Percentiles rank a stretch among this genome's conserved stretches.
Evolutionary conservation across 2,797 vertebrate genomes (phyloP).

Genomic region (Eurystomus glaucurus): DNA sequence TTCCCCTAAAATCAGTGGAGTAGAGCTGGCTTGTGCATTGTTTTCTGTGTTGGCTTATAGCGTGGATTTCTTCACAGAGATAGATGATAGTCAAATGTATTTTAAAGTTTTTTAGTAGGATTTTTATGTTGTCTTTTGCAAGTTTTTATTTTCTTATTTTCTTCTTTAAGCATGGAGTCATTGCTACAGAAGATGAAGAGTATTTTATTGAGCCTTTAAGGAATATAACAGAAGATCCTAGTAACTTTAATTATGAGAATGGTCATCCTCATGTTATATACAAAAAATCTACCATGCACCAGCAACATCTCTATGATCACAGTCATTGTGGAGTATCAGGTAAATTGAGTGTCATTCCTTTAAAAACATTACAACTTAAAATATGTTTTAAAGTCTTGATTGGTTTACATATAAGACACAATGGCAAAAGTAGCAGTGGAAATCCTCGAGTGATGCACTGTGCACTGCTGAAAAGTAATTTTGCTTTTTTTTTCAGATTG

Average conservation of each 20-base stretch:
- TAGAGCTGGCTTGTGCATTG: not conserved
- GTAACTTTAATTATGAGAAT: constrained; percentile 90
- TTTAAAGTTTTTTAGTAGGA: not conserved
- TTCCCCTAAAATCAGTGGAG: not conserved
- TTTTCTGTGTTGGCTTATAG: not conserved
- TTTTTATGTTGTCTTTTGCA: not conserved
- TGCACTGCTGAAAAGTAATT: not conserved
- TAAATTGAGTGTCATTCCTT: constrained; percentile 71
- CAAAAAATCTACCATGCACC: constrained; percentile 95
- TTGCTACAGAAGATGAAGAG: constrained; percentile 98
- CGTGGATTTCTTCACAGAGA: not conserved
- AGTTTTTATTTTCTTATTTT: constrained; percentile 46
- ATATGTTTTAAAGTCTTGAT: not conserved
- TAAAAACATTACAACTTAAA: not conserved
- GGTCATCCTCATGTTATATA: constrained; percentile 99
- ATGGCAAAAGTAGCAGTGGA: not conserved
- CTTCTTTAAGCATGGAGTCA: constrained; percentile 92
- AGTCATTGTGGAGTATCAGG: constrained; percentile 96
- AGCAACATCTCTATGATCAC: constrained; percentile 90
- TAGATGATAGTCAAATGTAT: not conserved
- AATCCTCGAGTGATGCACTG: not conserved
- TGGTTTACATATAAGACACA: not conserved
- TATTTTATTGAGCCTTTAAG: constrained; percentile 99
- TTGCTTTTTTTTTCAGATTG: not conserved
- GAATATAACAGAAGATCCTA: constrained; percentile 91